phyloP scores from a whole-genome alignment of 2,113 vertebrate genomes.

The Marmota monax region DNA sequence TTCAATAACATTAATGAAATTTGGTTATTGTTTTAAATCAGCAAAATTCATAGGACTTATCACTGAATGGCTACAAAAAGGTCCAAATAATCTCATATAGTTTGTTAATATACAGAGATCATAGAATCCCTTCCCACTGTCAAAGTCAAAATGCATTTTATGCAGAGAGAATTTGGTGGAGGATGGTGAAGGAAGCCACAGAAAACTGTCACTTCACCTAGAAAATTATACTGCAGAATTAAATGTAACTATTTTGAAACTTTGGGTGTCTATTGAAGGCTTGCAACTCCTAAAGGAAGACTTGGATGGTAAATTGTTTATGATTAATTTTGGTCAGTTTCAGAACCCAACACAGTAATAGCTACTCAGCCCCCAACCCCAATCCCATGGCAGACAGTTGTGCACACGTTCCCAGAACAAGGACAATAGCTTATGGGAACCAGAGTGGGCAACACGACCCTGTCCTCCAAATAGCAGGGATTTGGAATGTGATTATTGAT shows the following conservation, averaged over 20 bases:
- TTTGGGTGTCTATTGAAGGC: background rate
- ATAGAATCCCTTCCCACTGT: background rate
- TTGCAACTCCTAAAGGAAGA: background rate
- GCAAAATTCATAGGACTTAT: background rate
- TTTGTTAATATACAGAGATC: background rate
- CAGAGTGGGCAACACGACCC: background rate
- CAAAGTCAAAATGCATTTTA: background rate
- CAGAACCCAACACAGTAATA: background rate
- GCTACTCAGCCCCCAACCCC: background rate
- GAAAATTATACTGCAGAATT: background rate
- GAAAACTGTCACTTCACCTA: background rate
- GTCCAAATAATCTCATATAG: background rate
- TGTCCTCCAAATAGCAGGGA: background rate
- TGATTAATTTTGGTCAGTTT: background rate
- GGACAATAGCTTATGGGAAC: background rate
- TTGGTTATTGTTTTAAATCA: constrained; percentile 35
- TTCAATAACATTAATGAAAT: background rate
- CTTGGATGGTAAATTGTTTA: background rate
- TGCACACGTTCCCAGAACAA: background rate
- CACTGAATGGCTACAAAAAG: background rate
- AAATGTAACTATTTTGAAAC: background rate
- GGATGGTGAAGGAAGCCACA: background rate
- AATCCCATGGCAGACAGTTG: background rate
- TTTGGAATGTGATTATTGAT: background rate
- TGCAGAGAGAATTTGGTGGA: background rate